These are phyloP conservation scores for Malurus cyaneus DNA, from an alignment of 2,113 vertebrate species.

Conservation along the genomic window DNA sequence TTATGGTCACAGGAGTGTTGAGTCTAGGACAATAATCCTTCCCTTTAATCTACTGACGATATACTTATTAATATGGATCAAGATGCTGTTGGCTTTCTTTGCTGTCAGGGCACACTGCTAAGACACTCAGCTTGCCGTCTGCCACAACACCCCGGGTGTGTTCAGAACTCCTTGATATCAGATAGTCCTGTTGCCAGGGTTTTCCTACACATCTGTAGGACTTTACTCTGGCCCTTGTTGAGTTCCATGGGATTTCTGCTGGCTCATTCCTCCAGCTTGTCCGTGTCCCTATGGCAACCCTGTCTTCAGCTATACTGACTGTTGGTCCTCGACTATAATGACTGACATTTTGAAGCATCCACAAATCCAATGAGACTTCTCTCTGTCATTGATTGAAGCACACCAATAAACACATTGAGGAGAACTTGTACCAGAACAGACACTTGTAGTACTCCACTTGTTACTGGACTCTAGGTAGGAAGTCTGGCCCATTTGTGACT, in stretches of 20 bases:
- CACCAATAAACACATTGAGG: neutral
- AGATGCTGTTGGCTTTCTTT: neutral
- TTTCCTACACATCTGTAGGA: neutral
- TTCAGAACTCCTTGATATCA: neutral
- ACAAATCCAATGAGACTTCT: neutral
- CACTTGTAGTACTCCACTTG: neutral
- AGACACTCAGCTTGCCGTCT: neutral
- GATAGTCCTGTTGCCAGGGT: neutral
- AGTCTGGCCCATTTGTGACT: neutral
- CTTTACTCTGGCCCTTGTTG: neutral
- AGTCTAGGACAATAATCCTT: neutral
- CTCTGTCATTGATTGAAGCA: neutral
- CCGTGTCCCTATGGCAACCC: neutral
- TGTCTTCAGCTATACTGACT: accelerated
- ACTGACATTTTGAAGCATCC: neutral
- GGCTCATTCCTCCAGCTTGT: neutral
- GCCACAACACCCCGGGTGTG: no score
- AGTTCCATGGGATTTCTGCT: neutral
- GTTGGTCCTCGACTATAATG: neutral
- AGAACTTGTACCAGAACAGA: neutral
- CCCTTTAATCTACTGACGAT: neutral
- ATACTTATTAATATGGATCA: neutral
- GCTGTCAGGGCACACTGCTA: neutral
- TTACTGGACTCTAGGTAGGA: neutral
- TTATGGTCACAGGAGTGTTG: neutral